These are phyloP conservation scores for Tanypteryx hageni DNA, from an alignment of 2,888 invertebrate genomes.

Conservation along the genomic window DNA sequence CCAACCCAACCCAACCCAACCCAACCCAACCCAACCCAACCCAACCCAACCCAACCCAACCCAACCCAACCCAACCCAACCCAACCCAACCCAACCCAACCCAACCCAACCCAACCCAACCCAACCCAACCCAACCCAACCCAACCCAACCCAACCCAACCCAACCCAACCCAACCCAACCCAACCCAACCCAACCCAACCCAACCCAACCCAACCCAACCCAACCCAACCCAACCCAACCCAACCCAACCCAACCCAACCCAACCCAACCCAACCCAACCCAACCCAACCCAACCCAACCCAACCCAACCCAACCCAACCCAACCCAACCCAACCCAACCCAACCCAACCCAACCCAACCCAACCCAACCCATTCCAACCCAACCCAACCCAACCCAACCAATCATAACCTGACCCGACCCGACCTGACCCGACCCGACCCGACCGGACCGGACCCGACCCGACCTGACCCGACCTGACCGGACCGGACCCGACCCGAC, in stretches of 20 bases:
- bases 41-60: no score
- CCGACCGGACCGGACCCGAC: background rate
- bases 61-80: no score
- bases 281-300: conserved; percentile 35
- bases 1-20: no score
- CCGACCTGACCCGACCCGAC: conserved; percentile 7
- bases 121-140: conserved; percentile 4
- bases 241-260: conserved; percentile 35
- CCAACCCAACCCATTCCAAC: conserved; percentile 26
- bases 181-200: conserved; percentile 35
- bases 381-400: conserved; percentile 35
- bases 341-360: conserved; percentile 35
- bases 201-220: conserved; percentile 35
- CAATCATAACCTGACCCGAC: background rate
- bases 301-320: conserved; percentile 35
- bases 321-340: conserved; percentile 35
- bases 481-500: conserved; percentile 37
- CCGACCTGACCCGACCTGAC: conserved; percentile 36
- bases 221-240: conserved; percentile 35
- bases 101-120: conserved; percentile 59
- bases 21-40: no score
- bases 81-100: conserved; percentile 64
- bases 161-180: conserved; percentile 35
- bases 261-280: conserved; percentile 35
- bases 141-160: conserved; percentile 20